Base-by-base conservation (phyloP, 2,888 invertebrate genomes). In the Scrobipalpa atriplicella region DNA sequence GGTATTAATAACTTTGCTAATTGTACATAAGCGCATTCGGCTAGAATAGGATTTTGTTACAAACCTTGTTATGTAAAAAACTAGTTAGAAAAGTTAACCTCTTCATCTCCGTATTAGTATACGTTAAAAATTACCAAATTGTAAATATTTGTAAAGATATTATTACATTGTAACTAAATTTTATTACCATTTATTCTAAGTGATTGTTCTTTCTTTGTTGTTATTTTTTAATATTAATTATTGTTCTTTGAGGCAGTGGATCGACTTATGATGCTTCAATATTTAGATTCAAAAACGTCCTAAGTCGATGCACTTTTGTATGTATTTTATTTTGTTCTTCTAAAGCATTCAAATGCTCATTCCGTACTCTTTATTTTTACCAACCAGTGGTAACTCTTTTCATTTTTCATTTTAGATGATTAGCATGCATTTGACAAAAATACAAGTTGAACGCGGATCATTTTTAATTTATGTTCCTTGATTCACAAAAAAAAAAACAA, bases 61-160 rank as follows among this genome's bases (percentile, higher is more conserved):
- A 74, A 75, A 76, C 80, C 73, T 86, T 91, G 90, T 90, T 92
- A 89, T 87, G 86, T 90, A 90, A 83, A 88, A 73, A 74, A 69
- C 70, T 78, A 79, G 77, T 75, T 85, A 84, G 78, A 77, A 79
- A 85, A 82, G 82, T 85, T 86, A 86, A 87, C 82, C 80, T 77
- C 73, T 85, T 87, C 81, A 77, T 88, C 84, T 84, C 85, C 83
- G 86, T 89, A 89, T 86, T 89, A 90, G 88, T 89, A 88, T 91
- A 90, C 87, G 90, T 91, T 91, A 86, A 88, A 86, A 80, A 85
- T 82, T 89, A 92, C 91, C 91, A 92, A 90, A 91, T 86, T 92
- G 92, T 92, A 92, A 88, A 92, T 92, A 91, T 75, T 80, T 91
- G 92, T 92, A 92, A 90, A 92, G 91, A 91, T 92, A 92, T 92